Percentiles rank a stretch among this genome's conserved stretches.
Conservation (phyloP, 2,113 vertebrate genomes). For the Furnarius figulus region DNA sequence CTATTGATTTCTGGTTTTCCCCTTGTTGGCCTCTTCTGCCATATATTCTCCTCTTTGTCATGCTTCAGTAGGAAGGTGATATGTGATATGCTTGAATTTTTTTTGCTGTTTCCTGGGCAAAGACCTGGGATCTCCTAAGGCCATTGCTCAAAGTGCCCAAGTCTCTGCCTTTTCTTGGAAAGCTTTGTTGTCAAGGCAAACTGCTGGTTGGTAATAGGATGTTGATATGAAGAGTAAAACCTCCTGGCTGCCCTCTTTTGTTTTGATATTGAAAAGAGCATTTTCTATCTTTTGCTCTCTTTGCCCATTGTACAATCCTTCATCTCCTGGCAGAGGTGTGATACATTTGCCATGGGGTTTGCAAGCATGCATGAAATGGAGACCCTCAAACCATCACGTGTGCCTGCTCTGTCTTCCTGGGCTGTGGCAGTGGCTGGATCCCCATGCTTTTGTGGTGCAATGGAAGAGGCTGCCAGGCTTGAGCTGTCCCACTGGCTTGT, state of each 20-base stretch:
- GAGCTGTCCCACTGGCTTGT: not conserved
- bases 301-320: not conserved
- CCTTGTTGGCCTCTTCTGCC: constrained; percentile 49
- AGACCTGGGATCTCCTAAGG: constrained; percentile 11
- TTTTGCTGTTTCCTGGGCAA: not conserved
- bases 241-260: not conserved
- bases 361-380: not conserved
- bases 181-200: constrained; percentile 25
- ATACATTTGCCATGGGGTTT: not conserved
- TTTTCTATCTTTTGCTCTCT: not conserved
- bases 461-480: not conserved
- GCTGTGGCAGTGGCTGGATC: fast-evolving
- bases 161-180: constrained; percentile 34
- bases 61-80: constrained; percentile 44
- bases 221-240: not conserved
- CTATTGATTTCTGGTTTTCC: constrained; percentile 59
- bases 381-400: not conserved
- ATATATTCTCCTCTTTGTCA: constrained; percentile 54
- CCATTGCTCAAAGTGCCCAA: not conserved
- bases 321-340: not conserved
- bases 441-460: not conserved
- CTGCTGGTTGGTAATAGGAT: not conserved
- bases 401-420: not conserved
- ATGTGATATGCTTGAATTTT: constrained; percentile 21
- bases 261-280: not conserved